Evolutionary conservation across 1,140 invertebrate species (phyloP).

Genomic region (Euura saliciscinereae): DNA sequence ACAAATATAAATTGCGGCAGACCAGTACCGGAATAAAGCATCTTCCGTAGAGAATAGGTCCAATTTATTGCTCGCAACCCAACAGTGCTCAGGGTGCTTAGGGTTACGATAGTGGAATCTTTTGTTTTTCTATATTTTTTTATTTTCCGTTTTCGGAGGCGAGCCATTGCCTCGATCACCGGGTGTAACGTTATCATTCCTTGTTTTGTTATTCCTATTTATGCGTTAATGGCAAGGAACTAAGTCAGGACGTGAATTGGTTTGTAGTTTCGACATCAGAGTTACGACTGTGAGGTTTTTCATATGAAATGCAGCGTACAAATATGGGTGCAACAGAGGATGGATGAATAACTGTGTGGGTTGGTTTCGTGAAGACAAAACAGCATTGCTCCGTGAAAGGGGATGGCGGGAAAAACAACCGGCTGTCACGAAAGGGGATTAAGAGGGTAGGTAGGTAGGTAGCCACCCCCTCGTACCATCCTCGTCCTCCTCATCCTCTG

Average conservation of each 20-base stretch:
- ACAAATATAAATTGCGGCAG: constrained; percentile 3
- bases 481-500: background rate
- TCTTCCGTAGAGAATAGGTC: constrained; percentile 3
- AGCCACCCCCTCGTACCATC: background rate
- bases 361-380: constrained; percentile 26
- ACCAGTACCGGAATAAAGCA: background rate
- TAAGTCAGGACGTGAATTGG: background rate
- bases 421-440: constrained; percentile 25
- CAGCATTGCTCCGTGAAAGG: constrained; percentile 12
- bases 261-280: background rate
- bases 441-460: constrained; percentile 10
- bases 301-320: background rate
- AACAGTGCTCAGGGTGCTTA: background rate
- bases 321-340: background rate
- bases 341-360: background rate
- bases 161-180: background rate
- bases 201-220: background rate
- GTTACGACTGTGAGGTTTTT: background rate
- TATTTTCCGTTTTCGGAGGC: background rate
- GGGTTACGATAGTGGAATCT: background rate
- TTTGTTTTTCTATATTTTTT: background rate
- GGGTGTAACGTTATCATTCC: background rate
- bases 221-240: background rate
- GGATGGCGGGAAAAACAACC: constrained; percentile 29
- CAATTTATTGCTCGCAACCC: background rate